These are phyloP conservation scores for Amazona guildingii DNA, from an alignment of 2,113 vertebrate species.

Conservation along the genomic window DNA sequence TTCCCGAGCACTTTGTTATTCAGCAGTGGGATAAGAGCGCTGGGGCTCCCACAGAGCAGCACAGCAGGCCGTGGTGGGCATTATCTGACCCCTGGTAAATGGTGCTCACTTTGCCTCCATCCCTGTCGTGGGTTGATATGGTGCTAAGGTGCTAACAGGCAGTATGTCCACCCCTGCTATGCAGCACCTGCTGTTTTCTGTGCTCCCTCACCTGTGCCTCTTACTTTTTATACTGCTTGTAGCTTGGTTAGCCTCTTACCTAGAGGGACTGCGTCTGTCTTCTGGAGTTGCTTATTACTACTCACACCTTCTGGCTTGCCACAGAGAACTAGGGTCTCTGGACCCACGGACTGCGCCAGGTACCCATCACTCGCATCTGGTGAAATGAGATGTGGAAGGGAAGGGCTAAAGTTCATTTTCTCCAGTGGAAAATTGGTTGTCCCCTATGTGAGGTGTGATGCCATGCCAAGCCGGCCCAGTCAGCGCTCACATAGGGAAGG, in stretches of 20 bases:
- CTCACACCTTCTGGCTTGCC: background rate
- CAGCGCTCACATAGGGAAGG: background rate
- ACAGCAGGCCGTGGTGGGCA: too few relatives aligned
- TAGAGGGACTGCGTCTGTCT: background rate
- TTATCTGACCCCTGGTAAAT: background rate
- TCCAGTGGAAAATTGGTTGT: background rate
- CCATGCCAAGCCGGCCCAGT: background rate
- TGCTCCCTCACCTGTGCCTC: background rate
- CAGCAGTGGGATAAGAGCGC: fast-evolving
- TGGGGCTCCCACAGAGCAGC: background rate
- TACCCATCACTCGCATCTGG: fast-evolving
- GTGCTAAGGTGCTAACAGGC: background rate
- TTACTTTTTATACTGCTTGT: background rate
- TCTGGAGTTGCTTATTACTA: background rate
- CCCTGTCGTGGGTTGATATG: background rate
- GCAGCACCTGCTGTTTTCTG: background rate
- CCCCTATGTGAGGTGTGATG: background rate
- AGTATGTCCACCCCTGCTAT: background rate
- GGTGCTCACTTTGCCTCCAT: background rate
- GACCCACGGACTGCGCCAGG: background rate
- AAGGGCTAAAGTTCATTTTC: background rate
- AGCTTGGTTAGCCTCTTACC: background rate
- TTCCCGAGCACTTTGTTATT: background rate
- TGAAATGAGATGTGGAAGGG: background rate
- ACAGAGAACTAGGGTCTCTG: background rate